Conservation (phyloP, 2,888 invertebrate species). For the Eulithis testata region DNA sequence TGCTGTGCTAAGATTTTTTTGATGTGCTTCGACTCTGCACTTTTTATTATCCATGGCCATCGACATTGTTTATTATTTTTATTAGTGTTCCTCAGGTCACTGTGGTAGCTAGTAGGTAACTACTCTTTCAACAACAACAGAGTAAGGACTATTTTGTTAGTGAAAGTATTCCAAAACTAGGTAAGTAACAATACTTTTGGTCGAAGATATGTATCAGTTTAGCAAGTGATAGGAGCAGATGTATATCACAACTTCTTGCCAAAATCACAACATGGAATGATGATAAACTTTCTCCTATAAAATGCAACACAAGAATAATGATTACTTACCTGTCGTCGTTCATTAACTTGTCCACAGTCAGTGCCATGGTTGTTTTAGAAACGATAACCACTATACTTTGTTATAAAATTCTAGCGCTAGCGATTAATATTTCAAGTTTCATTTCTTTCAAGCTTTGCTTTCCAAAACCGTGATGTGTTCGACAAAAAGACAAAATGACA, state of each 20-base stretch:
- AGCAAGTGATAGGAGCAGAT: constrained; percentile 15
- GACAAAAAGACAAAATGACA: not conserved
- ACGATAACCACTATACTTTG: constrained; percentile 32
- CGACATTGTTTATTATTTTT: not conserved
- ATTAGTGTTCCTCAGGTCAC: constrained; percentile 27
- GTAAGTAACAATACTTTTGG: too few species aligned
- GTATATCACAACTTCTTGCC: constrained; percentile 5
- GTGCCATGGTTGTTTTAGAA: constrained; percentile 57
- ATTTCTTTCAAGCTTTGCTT: constrained; percentile 57
- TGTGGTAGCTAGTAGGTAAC: constrained; percentile 10
- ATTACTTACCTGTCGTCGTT: constrained; percentile 74
- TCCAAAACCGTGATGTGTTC: constrained; percentile 59
- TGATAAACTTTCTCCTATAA: constrained; percentile 66
- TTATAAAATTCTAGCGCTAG: constrained; percentile 44
- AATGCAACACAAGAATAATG: constrained; percentile 40
- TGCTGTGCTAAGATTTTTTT: too few species aligned
- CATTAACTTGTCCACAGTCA: constrained; percentile 75
- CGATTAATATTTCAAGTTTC: constrained; percentile 18
- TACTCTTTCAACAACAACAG: constrained; percentile 3
- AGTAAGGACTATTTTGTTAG: not conserved
- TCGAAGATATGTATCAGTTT: not conserved
- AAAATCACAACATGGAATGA: constrained; percentile 23
- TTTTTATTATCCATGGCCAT: not conserved
- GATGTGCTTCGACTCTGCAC: too few species aligned
- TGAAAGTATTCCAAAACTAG: too few species aligned